Percentiles rank a stretch among this genome's conserved stretches.
Evolutionary conservation across 2,888 invertebrate genomes (phyloP).

Genomic region (Epistrophe grossulariae): DNA sequence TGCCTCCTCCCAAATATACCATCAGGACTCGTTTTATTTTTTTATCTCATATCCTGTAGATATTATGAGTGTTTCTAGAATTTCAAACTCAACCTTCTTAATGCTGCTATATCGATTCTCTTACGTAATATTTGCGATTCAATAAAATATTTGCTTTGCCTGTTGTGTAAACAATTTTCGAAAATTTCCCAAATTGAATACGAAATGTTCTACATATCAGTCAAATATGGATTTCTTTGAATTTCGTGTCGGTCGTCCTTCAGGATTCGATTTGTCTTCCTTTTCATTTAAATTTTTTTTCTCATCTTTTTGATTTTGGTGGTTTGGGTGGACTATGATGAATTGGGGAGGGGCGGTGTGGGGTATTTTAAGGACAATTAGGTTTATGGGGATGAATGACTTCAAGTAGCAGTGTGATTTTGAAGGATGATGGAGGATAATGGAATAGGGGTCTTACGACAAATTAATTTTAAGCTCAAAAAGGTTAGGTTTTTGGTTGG

Average conservation of each 20-base stretch:
- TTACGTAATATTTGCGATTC: conserved; percentile 59
- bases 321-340: conserved; percentile 22
- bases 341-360: not conserved
- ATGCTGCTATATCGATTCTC: conserved; percentile 24
- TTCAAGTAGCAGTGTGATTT: conserved; percentile 54
- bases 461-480: conserved; percentile 54
- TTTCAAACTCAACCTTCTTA: conserved; percentile 5
- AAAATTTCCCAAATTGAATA: conserved; percentile 53
- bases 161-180: conserved; percentile 65
- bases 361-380: conserved; percentile 51
- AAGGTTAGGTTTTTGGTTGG: conserved; percentile 33
- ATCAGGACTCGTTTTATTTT: conserved; percentile 24
- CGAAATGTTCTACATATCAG: conserved; percentile 45
- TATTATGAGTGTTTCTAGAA: not conserved
- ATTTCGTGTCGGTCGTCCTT: conserved; percentile 35
- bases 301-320: conserved; percentile 15
- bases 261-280: conserved; percentile 19
- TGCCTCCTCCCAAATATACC: not conserved
- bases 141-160: conserved; percentile 65
- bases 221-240: conserved; percentile 36
- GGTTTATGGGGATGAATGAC: conserved; percentile 47
- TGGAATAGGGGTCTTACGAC: conserved; percentile 26
- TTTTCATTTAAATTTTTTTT: conserved; percentile 24
- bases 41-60: conserved; percentile 22
- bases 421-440: conserved; percentile 33